phyloP scores from a whole-genome alignment of 2,888 invertebrate genomes.

The Tachina fera region DNA sequence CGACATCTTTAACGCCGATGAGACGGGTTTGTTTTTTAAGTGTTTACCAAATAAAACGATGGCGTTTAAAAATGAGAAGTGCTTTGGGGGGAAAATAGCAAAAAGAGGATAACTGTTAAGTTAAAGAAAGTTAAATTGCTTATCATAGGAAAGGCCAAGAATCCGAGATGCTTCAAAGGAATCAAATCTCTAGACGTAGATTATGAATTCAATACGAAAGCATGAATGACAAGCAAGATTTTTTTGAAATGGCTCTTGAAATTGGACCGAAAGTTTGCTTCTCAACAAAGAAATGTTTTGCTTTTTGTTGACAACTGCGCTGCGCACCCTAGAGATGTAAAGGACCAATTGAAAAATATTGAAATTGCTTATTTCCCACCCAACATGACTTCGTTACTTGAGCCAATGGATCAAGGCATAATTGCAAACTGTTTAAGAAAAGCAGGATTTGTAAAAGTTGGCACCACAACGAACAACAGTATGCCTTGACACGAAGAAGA shows the following conservation, averaged over 20 bases:
- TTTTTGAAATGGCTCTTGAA: constrained; percentile 61
- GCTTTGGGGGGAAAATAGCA: constrained; percentile 50
- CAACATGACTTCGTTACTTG: constrained; percentile 64
- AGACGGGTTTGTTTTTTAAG: constrained; percentile 30
- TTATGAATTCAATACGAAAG: constrained; percentile 66
- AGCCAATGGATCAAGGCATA: constrained; percentile 65
- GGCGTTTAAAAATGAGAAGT: constrained; percentile 49
- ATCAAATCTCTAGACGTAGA: constrained; percentile 42
- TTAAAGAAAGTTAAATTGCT: constrained; percentile 46
- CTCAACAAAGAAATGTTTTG: constrained; percentile 60
- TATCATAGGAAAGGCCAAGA: constrained; percentile 53
- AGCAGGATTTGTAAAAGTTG: neutral
- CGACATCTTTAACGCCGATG: constrained; percentile 59
- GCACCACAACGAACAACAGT: neutral
- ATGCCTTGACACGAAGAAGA: constrained; percentile 1
- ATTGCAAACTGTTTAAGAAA: neutral
- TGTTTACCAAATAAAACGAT: constrained; percentile 41
- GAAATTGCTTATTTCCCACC: constrained; percentile 62
- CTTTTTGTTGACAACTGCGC: constrained; percentile 63
- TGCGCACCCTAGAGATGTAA: constrained; percentile 57
- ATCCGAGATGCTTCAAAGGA: constrained; percentile 50
- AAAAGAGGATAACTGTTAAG: constrained; percentile 50
- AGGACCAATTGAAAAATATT: constrained; percentile 64
- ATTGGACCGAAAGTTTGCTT: constrained; percentile 58
- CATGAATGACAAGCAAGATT: constrained; percentile 62